Evolutionary conservation across 2,797 vertebrate genomes (phyloP).

Genomic region (Harpagifer antarcticus): DNA sequence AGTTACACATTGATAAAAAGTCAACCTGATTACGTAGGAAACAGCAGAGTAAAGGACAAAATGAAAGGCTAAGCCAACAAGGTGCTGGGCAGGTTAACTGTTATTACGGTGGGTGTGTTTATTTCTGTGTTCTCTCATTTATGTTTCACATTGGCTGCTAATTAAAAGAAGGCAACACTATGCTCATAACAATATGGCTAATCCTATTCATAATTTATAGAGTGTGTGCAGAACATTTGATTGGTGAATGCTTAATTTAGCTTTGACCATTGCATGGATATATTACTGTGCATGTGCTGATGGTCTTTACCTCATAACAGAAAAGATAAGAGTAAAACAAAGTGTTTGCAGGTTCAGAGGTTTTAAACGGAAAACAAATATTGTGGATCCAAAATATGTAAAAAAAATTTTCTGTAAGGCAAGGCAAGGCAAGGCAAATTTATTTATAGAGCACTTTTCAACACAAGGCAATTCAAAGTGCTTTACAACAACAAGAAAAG

Average conservation of each 20-base stretch:
- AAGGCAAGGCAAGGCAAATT: too few species aligned
- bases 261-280: slow-evolving; percentile 8
- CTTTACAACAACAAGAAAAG: too few species aligned
- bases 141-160: background rate
- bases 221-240: slow-evolving; percentile 16
- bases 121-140: slow-evolving; percentile 25
- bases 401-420: too few species aligned
- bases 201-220: background rate
- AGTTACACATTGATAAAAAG: slow-evolving; percentile 46
- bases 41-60: slow-evolving; percentile 46
- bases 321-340: background rate
- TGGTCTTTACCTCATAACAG: background rate
- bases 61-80: slow-evolving; percentile 26
- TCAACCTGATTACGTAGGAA: background rate
- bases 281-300: background rate
- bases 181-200: background rate
- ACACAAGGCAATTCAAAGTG: too few species aligned
- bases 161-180: background rate
- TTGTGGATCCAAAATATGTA: too few species aligned
- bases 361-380: too few species aligned
- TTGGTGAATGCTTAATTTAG: slow-evolving; percentile 2
- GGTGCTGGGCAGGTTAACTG: slow-evolving; percentile 21
- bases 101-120: slow-evolving; percentile 1
- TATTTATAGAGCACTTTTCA: too few species aligned
- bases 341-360: too few species aligned